Evolutionary conservation across 2,113 vertebrate genomes (phyloP), one percentile per base, ranked within the genome.

Genomic region (Pampusana beccarii): DNA sequence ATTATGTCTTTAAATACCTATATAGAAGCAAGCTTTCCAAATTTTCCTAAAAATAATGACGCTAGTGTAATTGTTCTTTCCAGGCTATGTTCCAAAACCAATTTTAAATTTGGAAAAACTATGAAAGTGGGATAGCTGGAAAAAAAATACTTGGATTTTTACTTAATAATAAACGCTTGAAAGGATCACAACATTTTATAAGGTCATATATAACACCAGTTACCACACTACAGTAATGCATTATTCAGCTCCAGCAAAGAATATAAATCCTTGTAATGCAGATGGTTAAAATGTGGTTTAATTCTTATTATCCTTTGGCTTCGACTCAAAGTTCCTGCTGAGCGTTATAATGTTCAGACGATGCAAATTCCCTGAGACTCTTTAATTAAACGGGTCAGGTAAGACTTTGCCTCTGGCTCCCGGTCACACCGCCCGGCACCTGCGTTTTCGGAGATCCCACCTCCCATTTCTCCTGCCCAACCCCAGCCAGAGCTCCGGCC

Each of bases 251-350:
- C 42, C 86, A 94, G 70, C 42, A 54, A 96, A 83, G 86, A 93
- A 91, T 44, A 94, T 74, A 97, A 97, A 97, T 92, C 60, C 80
- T 86, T 86, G 58, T 78, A 90, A 92, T 73, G 83, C 46, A 53
- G 62, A 88, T 64, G 67, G 34, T 91, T 90, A 86, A 93, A 77
- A 95, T 51, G 77, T 36, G 53, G 73, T 90, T 96, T 94, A 94
- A 88, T 93, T 96, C 89, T 95, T 73, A 81, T 88, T 92, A 87
- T 66, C 75, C 80, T 69, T 42, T 91, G 93, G 86, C 95, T 91
- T 34, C 12, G 65, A 66, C 67, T 86, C 92, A 60, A 88, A 82
- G 89, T 80, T 92, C 66, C 29, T 57, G 81, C 50, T 81, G 81
- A 62, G 62, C 8, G 0, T 33, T 95, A 73, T 24, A 64, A 69